A percentile compares a stretch with the other conserved stretches of the same genome.
phyloP scores from a whole-genome alignment of 2,888 invertebrate species.

The Drosophila diplacantha region DNA sequence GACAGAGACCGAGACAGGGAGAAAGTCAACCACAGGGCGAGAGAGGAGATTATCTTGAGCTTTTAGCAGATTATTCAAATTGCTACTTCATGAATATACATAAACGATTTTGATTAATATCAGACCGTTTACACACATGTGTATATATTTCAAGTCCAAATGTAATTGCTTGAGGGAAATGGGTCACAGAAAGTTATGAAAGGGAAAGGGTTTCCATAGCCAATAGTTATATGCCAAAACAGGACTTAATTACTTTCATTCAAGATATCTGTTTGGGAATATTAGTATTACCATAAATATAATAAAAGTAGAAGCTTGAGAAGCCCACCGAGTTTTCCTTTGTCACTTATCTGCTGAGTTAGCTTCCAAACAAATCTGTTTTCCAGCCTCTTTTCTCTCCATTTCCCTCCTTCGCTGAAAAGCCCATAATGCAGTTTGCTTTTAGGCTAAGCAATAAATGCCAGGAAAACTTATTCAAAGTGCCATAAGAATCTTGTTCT shows the following conservation, averaged over 20 bases:
- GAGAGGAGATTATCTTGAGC: conserved; percentile 23
- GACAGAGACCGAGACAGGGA: conserved; percentile 4
- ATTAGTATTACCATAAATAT: not conserved
- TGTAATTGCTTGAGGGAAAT: conserved; percentile 7
- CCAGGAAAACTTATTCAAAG: conserved; percentile 63
- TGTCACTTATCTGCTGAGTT: conserved; percentile 21
- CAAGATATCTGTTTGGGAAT: not conserved
- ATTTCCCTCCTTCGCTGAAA: conserved; percentile 1
- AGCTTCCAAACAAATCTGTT: conserved; percentile 11
- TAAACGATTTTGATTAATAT: conserved; percentile 40
- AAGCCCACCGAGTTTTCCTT: not conserved
- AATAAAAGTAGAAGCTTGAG: not conserved
- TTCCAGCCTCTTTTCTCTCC: not conserved
- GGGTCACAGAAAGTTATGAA: conserved; percentile 2
- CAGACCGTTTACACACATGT: not conserved
- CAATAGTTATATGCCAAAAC: not conserved
- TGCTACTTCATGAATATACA: conserved; percentile 42
- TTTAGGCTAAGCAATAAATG: conserved; percentile 56
- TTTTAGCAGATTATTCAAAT: conserved; percentile 41
- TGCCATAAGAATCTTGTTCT: conserved; percentile 51
- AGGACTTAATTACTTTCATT: not conserved
- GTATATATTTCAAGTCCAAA: not conserved
- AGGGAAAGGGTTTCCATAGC: not conserved
- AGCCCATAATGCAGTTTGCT: conserved; percentile 49
- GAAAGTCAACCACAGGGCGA: conserved; percentile 19